phyloP scores from a whole-genome alignment of 2,888 invertebrate species.

The Scelioninae gen. 1 region DNA sequence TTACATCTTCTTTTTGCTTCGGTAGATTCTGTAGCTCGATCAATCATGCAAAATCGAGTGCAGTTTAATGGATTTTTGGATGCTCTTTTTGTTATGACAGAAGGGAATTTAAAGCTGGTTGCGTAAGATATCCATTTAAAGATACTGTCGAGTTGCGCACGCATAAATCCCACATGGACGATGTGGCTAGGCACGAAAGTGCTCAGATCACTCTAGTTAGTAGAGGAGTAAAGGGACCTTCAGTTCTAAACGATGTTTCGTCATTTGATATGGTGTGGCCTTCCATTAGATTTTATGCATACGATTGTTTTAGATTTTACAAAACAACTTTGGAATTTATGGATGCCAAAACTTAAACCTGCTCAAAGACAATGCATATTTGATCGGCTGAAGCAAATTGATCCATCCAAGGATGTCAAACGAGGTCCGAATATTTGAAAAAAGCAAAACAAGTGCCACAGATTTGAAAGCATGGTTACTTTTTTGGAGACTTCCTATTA shows the following conservation, averaged over 20 bases:
- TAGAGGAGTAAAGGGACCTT: constrained; percentile 38
- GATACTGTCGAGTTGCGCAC: not conserved
- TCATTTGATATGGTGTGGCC: constrained; percentile 58
- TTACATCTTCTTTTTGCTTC: not conserved
- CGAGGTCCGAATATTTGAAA: constrained; percentile 26
- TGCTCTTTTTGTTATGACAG: constrained; percentile 23
- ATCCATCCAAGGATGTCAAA: not conserved
- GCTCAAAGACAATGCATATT: not conserved
- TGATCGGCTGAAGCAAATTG: not conserved
- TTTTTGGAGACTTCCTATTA: constrained; percentile 52
- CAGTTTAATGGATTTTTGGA: constrained; percentile 57
- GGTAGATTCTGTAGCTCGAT: constrained; percentile 37
- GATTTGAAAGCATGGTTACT: constrained; percentile 62
- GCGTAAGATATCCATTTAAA: not conserved
- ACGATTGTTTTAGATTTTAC: constrained; percentile 1
- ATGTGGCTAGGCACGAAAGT: not conserved
- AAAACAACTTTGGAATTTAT: not conserved
- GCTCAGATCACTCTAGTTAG: not conserved
- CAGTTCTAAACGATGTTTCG: constrained; percentile 8
- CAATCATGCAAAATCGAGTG: constrained; percentile 56
- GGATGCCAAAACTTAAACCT: not conserved
- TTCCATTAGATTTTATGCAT: constrained; percentile 59
- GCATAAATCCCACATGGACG: not conserved
- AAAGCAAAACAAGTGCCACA: constrained; percentile 46
- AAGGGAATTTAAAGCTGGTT: not conserved